phyloP scores from a whole-genome alignment of 2,888 invertebrate genomes.

The Epistrophella euchroma region DNA sequence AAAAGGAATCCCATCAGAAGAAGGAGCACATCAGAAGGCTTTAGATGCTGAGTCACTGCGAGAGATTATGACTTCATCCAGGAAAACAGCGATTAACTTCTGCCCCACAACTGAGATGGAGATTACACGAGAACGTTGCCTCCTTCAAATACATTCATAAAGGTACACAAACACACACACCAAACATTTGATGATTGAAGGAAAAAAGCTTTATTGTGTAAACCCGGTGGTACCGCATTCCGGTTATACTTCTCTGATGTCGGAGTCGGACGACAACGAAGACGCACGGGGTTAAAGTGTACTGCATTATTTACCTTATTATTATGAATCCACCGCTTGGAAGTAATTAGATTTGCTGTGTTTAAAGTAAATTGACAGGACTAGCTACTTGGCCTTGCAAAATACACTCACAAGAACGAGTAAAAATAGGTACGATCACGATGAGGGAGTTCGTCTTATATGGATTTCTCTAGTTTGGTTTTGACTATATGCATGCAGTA shows the following conservation, averaged over 20 bases:
- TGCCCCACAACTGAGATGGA: conserved; percentile 58
- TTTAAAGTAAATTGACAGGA: conserved; percentile 63
- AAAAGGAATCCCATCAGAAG: neutral
- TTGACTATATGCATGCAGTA: conserved; percentile 52
- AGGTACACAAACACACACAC: neutral
- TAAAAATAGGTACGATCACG: neutral
- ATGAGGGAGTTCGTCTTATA: neutral
- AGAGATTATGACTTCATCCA: conserved; percentile 74
- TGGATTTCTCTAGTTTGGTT: neutral
- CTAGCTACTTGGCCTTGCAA: conserved; percentile 44
- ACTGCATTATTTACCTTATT: conserved; percentile 75
- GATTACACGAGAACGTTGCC: conserved; percentile 46
- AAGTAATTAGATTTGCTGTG: conserved; percentile 74
- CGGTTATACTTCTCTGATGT: neutral
- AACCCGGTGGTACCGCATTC: neutral
- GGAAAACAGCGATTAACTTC: conserved; percentile 72
- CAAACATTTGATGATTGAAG: conserved; percentile 8
- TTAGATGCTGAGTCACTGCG: conserved; percentile 62
- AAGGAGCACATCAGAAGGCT: conserved; percentile 11
- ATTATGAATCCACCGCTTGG: conserved; percentile 68
- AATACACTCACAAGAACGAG: conserved; percentile 24
- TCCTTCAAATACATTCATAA: neutral
- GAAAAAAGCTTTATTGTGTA: conserved; percentile 50
- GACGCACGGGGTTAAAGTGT: conserved; percentile 20
- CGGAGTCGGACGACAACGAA: neutral